Percentiles rank a stretch among this genome's conserved stretches.
Conservation (phyloP, 2,113 vertebrate species). For the Oreochromis niloticus region DNA sequence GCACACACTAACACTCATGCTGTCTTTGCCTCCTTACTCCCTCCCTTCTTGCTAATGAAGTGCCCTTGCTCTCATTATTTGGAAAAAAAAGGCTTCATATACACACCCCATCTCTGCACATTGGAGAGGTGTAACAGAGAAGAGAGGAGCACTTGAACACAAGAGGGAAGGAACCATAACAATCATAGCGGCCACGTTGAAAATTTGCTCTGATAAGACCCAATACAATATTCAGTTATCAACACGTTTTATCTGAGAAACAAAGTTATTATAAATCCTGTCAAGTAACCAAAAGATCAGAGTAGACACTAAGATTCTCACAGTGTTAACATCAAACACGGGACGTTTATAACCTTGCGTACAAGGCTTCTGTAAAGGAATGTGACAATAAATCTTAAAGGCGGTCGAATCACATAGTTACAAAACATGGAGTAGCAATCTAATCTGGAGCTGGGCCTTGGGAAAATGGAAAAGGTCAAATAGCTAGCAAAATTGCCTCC, state of each 20-base stretch:
- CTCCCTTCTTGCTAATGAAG: constrained; percentile 62
- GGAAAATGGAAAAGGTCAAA: constrained; percentile 79
- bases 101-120: constrained; percentile 16
- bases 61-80: constrained; percentile 61
- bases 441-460: constrained; percentile 74
- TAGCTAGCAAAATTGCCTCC: constrained; percentile 72
- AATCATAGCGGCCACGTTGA: constrained; percentile 18
- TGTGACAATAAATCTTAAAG: constrained; percentile 74
- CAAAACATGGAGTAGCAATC: constrained; percentile 72
- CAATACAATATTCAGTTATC: constrained; percentile 53
- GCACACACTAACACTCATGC: constrained; percentile 28
- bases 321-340: constrained; percentile 64
- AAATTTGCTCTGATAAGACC: constrained; percentile 24
- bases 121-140: constrained; percentile 21
- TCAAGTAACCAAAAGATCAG: constrained; percentile 48
- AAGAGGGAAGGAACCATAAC: constrained; percentile 32
- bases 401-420: constrained; percentile 68
- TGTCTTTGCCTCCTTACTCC: constrained; percentile 35
- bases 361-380: constrained; percentile 66
- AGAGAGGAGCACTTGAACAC: constrained; percentile 45
- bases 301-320: constrained; percentile 48
- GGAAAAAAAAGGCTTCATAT: constrained; percentile 10
- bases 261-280: constrained; percentile 59
- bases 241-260: constrained; percentile 50
- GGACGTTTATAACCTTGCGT: constrained; percentile 58